Percentiles rank a stretch among this genome's conserved stretches.
Evolutionary conservation across 2,797 vertebrate species (phyloP).

Genomic region (Sebastes taczanowskii): DNA sequence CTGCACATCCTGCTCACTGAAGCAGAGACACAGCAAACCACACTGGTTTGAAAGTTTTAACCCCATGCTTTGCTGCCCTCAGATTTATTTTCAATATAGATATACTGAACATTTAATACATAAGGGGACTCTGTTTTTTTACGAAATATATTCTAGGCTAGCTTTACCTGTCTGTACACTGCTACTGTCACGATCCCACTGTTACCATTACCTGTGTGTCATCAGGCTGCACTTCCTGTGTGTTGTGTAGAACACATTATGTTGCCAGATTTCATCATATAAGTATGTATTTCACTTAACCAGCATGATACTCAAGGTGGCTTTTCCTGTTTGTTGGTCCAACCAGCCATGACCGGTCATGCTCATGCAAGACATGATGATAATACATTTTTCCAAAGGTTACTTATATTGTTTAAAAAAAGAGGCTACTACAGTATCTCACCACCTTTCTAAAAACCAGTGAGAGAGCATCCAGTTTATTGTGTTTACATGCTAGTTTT

Average conservation of each 20-base stretch:
- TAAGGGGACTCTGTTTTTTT: background rate
- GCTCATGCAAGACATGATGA: background rate
- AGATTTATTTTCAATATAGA: conserved; percentile 21
- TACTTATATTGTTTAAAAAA: background rate
- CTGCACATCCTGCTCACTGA: conserved; percentile 56
- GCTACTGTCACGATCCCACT: conserved; percentile 41
- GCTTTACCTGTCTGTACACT: conserved; percentile 15
- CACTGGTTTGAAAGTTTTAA: conserved; percentile 44
- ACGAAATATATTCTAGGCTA: background rate
- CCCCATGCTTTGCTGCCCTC: conserved; percentile 32
- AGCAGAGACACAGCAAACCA: conserved; percentile 59
- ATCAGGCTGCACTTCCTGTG: conserved; percentile 61
- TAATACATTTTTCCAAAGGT: conserved; percentile 2
- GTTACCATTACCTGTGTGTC: conserved; percentile 67
- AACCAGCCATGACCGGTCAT: conserved; percentile 33
- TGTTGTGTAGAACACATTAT: conserved; percentile 64
- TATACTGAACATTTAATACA: background rate
- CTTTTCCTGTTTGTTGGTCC: conserved; percentile 35
- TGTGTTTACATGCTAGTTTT: background rate
- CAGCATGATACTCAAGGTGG: conserved; percentile 63
- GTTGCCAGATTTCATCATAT: conserved; percentile 58
- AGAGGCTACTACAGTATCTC: background rate
- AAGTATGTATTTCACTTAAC: conserved; percentile 42
- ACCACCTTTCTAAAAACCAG: background rate
- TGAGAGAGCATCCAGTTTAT: background rate